Evolutionary conservation across 2,888 invertebrate genomes (phyloP), one percentile per base, ranked within the genome.

Genomic region (Torymus auratus): DNA sequence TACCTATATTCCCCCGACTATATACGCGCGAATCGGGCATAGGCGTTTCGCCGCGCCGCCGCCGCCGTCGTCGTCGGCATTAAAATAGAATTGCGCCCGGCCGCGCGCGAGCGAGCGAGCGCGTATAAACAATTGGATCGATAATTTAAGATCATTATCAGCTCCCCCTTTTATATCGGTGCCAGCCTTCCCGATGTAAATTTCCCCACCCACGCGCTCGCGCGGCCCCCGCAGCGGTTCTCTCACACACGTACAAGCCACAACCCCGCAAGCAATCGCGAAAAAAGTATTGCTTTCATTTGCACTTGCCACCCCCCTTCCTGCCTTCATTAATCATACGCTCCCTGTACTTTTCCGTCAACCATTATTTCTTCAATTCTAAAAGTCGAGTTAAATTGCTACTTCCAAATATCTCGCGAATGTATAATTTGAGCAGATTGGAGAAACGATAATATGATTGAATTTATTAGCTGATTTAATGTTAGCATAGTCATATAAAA

Each of bases 101-200:
- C 41, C 41, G 28, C 28, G 3, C 58, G 60, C 87, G 28, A 2
- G 3, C 58, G 60, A 87, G 87, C 41, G 7, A 41, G 7, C 41
- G 87, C 89, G 88, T 89, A 89, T 89, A 89, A 90, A 90, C 89
- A 89, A 90, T 90, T 88, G 89, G 89, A 90, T 90, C 90, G 87
- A 90, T 90, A 90, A 89, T 90, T 89, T 87, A 86, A 82, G 90
- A 90, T 90, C 87, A 87, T 90, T 90, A 90, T 90, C 90, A 89
- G 53, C 68, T 84, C 87, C 87, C 88, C 86, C 41, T 41, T 87
- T 88, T 88, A 87, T 87, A 89, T 89, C 86, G 87, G 87, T 85
- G 87, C 85, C 87, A 87, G 86, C 87, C 85, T 85, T 85, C 85
- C 83, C 84, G 85, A 87, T 85, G 84, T 88, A 87, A 86, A 87